A percentile compares a stretch with the other conserved stretches of the same genome.
These are phyloP conservation scores for Watsonalla cultraria DNA, from an alignment of 2,888 invertebrate species.

Conservation along the genomic window DNA sequence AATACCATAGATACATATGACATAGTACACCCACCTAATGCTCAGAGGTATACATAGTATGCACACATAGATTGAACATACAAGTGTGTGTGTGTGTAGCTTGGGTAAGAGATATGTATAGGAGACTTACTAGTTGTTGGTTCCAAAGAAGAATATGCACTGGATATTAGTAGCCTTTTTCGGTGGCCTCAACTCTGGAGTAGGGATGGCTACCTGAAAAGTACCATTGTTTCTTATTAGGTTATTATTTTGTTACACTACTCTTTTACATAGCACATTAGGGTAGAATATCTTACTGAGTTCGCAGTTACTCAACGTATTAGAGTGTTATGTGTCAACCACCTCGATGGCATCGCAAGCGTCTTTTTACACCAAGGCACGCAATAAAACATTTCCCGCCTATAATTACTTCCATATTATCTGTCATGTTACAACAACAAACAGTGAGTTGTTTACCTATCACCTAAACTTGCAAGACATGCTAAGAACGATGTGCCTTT, in stretches of 20 bases:
- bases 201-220: conserved; percentile 89
- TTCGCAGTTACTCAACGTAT: background rate
- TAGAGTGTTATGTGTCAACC: background rate
- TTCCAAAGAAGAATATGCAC: conserved; percentile 96
- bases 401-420: conserved; percentile 19
- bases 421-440: conserved; percentile 22
- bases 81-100: conserved; percentile 9
- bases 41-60: too few species aligned
- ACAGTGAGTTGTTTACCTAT: conserved; percentile 15
- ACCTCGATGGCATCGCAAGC: conserved; percentile 12
- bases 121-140: conserved; percentile 80
- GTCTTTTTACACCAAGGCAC: conserved; percentile 22
- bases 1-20: too few species aligned
- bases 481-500: conserved; percentile 5
- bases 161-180: conserved; percentile 85
- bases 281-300: background rate
- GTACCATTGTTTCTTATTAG: conserved; percentile 35
- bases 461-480: background rate
- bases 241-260: conserved; percentile 22
- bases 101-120: conserved; percentile 4
- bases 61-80: too few species aligned
- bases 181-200: conserved; percentile 85
- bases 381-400: conserved; percentile 49
- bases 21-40: too few species aligned
- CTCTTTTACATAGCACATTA: background rate